A percentile compares a stretch with the other conserved stretches of the same genome.
These are phyloP conservation scores for Agonum fuliginosum DNA, from an alignment of 2,888 invertebrate species.

Conservation along the genomic window DNA sequence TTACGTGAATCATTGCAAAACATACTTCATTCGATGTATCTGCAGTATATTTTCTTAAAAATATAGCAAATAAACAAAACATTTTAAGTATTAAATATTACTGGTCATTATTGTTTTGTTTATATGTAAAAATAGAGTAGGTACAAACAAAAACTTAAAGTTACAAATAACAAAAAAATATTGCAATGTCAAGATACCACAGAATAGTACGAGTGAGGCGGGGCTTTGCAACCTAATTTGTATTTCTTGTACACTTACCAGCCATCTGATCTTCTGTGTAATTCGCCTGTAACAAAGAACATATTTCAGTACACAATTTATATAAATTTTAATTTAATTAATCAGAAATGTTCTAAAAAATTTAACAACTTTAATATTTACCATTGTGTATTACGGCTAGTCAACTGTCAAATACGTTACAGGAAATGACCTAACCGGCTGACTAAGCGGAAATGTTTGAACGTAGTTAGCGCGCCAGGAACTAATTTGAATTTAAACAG, in stretches of 20 bases:
- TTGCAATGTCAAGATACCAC: conserved; percentile 68
- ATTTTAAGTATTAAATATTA: too few relatives aligned
- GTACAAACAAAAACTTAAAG: neutral
- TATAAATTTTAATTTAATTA: conserved; percentile 26
- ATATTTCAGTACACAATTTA: conserved; percentile 44
- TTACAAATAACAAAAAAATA: conserved; percentile 65
- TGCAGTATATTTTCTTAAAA: conserved; percentile 40
- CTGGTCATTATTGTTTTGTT: too few relatives aligned
- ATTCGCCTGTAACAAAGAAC: conserved; percentile 80
- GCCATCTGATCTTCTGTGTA: conserved; percentile 94
- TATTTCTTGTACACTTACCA: conserved; percentile 80
- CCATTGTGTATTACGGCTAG: conserved; percentile 52
- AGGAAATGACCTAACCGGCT: conserved; percentile 53
- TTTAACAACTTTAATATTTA: conserved; percentile 40
- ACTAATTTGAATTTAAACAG: conserved; percentile 22
- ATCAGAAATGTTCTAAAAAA: conserved; percentile 17
- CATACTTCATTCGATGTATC: conserved; percentile 66
- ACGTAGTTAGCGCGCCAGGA: conserved; percentile 40
- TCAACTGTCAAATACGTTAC: conserved; percentile 59
- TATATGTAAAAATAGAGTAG: too few relatives aligned
- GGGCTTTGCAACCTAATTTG: conserved; percentile 72
- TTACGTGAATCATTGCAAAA: conserved; percentile 68
- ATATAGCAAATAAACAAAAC: conserved; percentile 15
- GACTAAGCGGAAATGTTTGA: conserved; percentile 46
- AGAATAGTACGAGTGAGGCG: conserved; percentile 67